Evolutionary conservation across 1,140 invertebrate genomes (phyloP).

Genomic region (Nautilus pompilius): DNA sequence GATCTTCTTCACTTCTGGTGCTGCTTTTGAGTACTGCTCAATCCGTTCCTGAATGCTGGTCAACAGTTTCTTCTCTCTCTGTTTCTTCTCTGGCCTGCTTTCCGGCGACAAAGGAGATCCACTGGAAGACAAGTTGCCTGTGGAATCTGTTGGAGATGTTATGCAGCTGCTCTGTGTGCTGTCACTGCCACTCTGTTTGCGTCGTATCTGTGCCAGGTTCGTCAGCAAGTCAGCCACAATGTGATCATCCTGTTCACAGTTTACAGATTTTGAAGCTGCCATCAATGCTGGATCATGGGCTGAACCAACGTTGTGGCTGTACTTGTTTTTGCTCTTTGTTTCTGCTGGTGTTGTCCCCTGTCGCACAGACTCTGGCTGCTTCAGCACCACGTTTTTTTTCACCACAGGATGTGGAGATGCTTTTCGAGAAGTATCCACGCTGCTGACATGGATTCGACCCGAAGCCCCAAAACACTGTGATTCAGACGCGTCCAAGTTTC

Average conservation of each 20-base stretch:
- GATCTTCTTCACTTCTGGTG: not conserved
- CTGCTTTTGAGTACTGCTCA: not conserved
- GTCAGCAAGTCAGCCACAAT: too few relatives aligned
- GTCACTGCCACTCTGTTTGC: not conserved
- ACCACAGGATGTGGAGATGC: too few relatives aligned
- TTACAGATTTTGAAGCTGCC: too few relatives aligned
- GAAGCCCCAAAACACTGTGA: too few relatives aligned
- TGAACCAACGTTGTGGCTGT: constrained; percentile 14
- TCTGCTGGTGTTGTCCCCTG: not conserved
- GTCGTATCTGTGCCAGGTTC: not conserved
- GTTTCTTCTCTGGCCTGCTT: constrained; percentile 1
- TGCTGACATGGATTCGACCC: too few relatives aligned
- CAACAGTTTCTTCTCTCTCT: not conserved
- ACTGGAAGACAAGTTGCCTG: not conserved
- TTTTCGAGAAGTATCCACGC: too few relatives aligned
- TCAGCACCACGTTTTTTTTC: too few relatives aligned
- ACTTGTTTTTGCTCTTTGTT: not conserved
- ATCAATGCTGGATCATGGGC: constrained; percentile 2
- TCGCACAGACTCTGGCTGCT: too few relatives aligned
- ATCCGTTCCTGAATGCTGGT: not conserved
- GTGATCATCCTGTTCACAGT: too few relatives aligned
- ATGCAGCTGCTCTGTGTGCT: not conserved
- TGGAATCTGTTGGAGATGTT: not conserved
- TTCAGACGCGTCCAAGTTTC: too few relatives aligned
- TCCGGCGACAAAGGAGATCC: constrained; percentile 17